Evolutionary conservation across 2,888 invertebrate species (phyloP).

Genomic region (Conistra vaccinii): DNA sequence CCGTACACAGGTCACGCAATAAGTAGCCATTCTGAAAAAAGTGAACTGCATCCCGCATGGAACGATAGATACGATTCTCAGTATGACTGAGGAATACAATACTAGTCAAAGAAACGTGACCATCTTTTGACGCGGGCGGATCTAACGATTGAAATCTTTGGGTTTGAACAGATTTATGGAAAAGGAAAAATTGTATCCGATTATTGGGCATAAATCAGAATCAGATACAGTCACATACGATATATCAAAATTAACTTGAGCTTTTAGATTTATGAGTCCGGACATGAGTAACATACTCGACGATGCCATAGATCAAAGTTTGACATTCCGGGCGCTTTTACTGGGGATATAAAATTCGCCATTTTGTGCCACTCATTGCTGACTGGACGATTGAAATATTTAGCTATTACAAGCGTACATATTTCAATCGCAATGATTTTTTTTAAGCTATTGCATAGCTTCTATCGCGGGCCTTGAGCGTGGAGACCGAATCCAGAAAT

Average conservation of each 20-base stretch:
- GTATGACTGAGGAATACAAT: too few relatives aligned
- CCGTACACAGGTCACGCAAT: too few relatives aligned
- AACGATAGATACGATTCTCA: too few relatives aligned
- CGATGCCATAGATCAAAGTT: slow-evolving; percentile 26
- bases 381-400: neutral
- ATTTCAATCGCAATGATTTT: too few relatives aligned
- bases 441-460: too few relatives aligned
- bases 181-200: neutral
- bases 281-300: slow-evolving; percentile 16
- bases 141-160: too few relatives aligned
- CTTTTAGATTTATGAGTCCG: slow-evolving; percentile 37
- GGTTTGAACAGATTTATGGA: neutral
- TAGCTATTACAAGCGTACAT: neutral
- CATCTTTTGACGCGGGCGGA: too few relatives aligned
- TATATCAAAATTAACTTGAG: slow-evolving; percentile 34
- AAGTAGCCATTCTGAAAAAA: too few relatives aligned
- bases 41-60: too few relatives aligned
- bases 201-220: slow-evolving; percentile 34
- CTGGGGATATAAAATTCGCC: neutral
- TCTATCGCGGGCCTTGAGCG: too few relatives aligned
- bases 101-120: too few relatives aligned
- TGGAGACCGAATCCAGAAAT: too few relatives aligned
- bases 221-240: slow-evolving; percentile 12
- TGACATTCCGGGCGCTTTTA: slow-evolving; percentile 17
- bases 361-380: slow-evolving; percentile 8